A percentile compares a stretch with the other conserved stretches of the same genome.
Evolutionary conservation across 2,888 invertebrate genomes (phyloP).

Genomic region (Dynastes grantii): DNA sequence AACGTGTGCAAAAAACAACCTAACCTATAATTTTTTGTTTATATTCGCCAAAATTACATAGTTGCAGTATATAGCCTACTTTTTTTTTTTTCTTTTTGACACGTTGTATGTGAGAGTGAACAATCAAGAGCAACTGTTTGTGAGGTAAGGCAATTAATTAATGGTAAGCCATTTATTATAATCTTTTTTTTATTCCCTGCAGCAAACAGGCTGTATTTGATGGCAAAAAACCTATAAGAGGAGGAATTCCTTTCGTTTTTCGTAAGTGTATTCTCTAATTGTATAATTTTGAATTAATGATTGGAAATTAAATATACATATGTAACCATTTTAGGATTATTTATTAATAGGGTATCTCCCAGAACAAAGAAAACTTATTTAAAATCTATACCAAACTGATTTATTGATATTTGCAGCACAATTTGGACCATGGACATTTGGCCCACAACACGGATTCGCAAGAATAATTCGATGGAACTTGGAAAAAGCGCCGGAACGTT

Average conservation of each 20-base stretch:
- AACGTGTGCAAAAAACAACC: constrained; percentile 51
- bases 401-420: constrained; percentile 78
- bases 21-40: constrained; percentile 61
- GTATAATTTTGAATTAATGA: constrained; percentile 5
- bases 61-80: constrained; percentile 1
- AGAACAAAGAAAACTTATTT: not conserved
- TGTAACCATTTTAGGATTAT: not conserved
- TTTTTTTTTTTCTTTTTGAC: too few species aligned
- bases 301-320: not conserved
- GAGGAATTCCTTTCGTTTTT: constrained; percentile 97
- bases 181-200: constrained; percentile 65
- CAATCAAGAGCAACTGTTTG: constrained; percentile 96
- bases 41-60: constrained; percentile 49
- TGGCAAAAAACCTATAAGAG: constrained; percentile 95
- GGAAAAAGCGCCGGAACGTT: constrained; percentile 89
- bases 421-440: constrained; percentile 95
- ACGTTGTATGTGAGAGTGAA: constrained; percentile 96
- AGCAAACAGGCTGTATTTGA: constrained; percentile 97
- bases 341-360: not conserved
- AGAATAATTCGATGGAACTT: constrained; percentile 93
- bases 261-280: constrained; percentile 80
- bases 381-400: too few species aligned
- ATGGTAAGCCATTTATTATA: constrained; percentile 5
- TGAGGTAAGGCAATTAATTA: constrained; percentile 80
- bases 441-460: constrained; percentile 97